Conservation (phyloP, 2,888 invertebrate genomes). For the Parthenolecanium corni region DNA sequence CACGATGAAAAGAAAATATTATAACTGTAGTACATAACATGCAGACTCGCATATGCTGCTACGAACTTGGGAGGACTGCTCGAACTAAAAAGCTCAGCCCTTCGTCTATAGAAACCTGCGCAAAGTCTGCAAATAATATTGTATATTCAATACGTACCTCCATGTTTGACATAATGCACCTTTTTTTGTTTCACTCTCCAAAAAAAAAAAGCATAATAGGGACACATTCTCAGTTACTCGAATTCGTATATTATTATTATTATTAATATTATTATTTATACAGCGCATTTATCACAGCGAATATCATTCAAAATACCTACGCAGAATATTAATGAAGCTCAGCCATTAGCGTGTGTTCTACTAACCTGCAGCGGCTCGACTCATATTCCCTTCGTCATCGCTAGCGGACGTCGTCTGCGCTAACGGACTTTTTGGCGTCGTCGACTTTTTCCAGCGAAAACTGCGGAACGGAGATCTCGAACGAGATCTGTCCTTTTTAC, state of each 20-base stretch:
- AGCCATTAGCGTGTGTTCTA: background rate
- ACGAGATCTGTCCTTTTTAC: constrained; percentile 65
- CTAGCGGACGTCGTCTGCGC: constrained; percentile 58
- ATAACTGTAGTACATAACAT: background rate
- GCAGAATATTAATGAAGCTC: too few relatives aligned
- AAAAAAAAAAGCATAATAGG: too few relatives aligned
- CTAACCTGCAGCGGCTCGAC: constrained; percentile 36
- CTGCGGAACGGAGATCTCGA: constrained; percentile 90
- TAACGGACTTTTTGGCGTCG: constrained; percentile 34
- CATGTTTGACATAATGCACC: too few relatives aligned
- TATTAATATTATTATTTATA: too few relatives aligned
- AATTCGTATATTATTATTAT: too few relatives aligned
- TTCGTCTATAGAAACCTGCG: too few relatives aligned
- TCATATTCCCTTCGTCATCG: constrained; percentile 64
- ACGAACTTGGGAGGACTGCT: background rate
- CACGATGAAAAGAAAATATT: background rate
- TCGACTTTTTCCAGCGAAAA: constrained; percentile 77
- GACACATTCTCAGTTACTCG: too few relatives aligned
- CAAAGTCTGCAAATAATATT: background rate
- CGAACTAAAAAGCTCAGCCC: too few relatives aligned
- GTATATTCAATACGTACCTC: background rate
- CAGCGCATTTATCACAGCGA: too few relatives aligned
- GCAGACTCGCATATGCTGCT: background rate
- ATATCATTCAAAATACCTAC: too few relatives aligned
- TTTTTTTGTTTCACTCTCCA: too few relatives aligned